These are phyloP conservation scores for Rallus crepitans DNA, from an alignment of 2,797 vertebrate species.

Conservation along the genomic window DNA sequence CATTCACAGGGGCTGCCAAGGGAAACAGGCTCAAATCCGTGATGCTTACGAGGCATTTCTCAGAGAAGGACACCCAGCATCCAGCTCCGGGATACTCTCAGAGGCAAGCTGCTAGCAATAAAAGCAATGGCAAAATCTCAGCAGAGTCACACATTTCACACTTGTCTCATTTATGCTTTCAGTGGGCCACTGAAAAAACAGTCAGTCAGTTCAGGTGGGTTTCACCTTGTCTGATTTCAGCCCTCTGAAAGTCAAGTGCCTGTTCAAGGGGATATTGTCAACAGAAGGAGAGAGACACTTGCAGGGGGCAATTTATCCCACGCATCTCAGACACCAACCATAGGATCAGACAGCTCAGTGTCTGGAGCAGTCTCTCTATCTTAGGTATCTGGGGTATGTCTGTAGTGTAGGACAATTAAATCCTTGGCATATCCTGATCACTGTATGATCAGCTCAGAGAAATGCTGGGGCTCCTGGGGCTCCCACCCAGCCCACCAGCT, in stretches of 20 bases:
- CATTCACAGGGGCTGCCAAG: background rate
- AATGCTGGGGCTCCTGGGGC: background rate
- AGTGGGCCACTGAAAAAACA: background rate
- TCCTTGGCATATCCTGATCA: background rate
- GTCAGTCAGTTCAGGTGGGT: background rate
- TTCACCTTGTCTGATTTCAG: slow-evolving; percentile 10
- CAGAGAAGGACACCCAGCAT: background rate
- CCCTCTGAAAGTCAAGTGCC: background rate
- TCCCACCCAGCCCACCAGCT: accelerated
- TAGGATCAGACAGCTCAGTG: background rate
- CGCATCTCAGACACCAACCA: background rate
- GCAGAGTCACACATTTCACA: background rate
- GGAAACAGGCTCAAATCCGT: background rate
- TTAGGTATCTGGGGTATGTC: background rate
- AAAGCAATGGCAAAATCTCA: slow-evolving; percentile 2
- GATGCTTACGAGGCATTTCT: background rate
- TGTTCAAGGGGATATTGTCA: background rate
- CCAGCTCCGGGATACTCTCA: background rate
- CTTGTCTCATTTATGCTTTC: background rate
- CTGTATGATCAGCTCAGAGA: background rate
- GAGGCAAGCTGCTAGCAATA: background rate
- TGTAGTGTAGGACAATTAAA: background rate
- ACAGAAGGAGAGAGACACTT: background rate
- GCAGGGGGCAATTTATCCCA: background rate
- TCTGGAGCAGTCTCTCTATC: background rate